phyloP scores from a whole-genome alignment of 2,113 vertebrate species.

The Myotis davidii region DNA sequence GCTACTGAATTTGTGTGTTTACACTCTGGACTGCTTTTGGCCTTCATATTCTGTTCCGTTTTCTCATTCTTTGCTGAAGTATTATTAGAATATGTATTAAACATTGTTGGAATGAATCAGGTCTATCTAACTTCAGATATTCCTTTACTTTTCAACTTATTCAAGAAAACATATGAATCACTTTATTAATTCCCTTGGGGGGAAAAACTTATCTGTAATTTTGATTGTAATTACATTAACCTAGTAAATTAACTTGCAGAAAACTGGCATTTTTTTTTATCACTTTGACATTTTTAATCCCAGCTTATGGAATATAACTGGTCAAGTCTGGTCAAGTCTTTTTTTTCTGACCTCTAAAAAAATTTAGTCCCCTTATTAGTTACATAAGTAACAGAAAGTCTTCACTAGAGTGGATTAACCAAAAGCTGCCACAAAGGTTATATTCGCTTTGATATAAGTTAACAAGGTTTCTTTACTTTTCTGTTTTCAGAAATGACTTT shows the following conservation, averaged over 20 bases:
- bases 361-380: background rate
- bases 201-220: background rate
- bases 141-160: conserved; percentile 13
- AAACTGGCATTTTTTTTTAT: conserved; percentile 45
- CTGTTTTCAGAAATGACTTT: conserved; percentile 36
- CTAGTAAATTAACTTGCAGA: conserved; percentile 36
- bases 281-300: background rate
- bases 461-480: background rate
- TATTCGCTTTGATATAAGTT: background rate
- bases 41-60: background rate
- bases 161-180: background rate
- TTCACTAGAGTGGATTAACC: background rate
- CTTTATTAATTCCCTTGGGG: conserved; percentile 10
- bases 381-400: background rate
- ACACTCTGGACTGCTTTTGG: background rate
- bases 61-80: background rate
- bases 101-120: background rate
- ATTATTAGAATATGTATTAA: background rate
- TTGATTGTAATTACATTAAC: conserved; percentile 33
- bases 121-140: conserved; percentile 2
- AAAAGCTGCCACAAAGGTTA: background rate
- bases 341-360: background rate
- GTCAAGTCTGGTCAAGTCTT: background rate
- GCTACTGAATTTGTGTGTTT: background rate
- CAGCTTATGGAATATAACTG: background rate